phyloP scores from a whole-genome alignment of 2,113 vertebrate genomes.

The Romanogobio albipinnatus region DNA sequence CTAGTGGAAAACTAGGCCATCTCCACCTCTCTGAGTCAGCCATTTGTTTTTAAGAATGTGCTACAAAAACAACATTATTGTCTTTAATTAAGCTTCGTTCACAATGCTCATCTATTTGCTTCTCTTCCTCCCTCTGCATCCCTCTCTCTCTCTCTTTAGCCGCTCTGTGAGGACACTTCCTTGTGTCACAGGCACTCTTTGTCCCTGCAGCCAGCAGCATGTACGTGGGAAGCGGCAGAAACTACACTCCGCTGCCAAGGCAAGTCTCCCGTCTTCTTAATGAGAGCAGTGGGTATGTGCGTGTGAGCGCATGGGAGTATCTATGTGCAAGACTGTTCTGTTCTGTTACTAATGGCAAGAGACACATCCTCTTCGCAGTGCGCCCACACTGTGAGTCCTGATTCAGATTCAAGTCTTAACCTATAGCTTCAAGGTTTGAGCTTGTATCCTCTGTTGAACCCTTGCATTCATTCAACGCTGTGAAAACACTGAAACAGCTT shows the following conservation, averaged over 20 bases:
- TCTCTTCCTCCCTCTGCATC: constrained; percentile 32
- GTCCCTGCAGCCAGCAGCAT: constrained; percentile 57
- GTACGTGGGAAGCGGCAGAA: constrained; percentile 62
- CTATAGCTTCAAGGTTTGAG: constrained; percentile 4
- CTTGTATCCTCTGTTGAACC: constrained; percentile 37
- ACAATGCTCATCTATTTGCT: constrained; percentile 59
- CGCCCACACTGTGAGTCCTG: not conserved
- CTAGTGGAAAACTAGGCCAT: constrained; percentile 45
- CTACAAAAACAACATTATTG: constrained; percentile 62
- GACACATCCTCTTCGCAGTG: not conserved
- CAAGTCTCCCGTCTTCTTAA: constrained; percentile 54
- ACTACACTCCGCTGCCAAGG: constrained; percentile 39
- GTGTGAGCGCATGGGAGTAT: constrained; percentile 27
- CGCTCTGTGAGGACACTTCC: constrained; percentile 59
- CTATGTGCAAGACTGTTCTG: constrained; percentile 17
- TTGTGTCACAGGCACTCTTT: constrained; percentile 63
- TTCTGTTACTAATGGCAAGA: constrained; percentile 8
- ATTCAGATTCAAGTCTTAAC: not conserved
- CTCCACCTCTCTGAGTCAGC: constrained; percentile 46
- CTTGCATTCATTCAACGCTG: not conserved
- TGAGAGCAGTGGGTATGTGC: constrained; percentile 44
- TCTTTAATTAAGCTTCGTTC: constrained; percentile 63
- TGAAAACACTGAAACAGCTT: constrained; percentile 7
- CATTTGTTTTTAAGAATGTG: constrained; percentile 54
- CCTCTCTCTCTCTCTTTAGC: constrained; percentile 26